These are phyloP conservation scores for Vultur gryphus DNA, from an alignment of 2,797 vertebrate species.

Conservation along the genomic window DNA sequence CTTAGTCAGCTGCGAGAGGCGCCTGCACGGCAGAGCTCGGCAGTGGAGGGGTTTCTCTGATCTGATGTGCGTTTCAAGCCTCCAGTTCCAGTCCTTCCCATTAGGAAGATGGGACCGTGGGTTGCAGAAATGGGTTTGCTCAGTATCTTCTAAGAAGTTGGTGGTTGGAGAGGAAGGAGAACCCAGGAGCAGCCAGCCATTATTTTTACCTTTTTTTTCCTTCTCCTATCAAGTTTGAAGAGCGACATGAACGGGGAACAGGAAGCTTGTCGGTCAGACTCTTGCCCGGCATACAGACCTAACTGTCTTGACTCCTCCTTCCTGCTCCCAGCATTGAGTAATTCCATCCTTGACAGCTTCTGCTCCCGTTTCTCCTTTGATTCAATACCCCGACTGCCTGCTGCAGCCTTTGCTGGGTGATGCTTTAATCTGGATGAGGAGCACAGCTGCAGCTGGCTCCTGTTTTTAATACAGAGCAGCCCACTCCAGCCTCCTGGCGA, in stretches of 20 bases:
- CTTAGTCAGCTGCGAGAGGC: not conserved
- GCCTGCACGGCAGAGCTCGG: not conserved
- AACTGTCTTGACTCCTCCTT: not conserved
- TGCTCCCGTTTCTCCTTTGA: not conserved
- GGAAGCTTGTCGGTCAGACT: not conserved
- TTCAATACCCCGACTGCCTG: not conserved
- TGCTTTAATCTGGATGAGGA: not conserved
- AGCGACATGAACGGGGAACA: not conserved
- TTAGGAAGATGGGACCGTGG: not conserved
- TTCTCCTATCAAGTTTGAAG: not conserved
- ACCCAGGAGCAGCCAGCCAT: not conserved
- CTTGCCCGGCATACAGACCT: not conserved
- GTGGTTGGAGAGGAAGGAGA: not conserved
- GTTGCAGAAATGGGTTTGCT: accelerated
- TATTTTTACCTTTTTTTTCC: not conserved
- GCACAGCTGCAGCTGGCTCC: not conserved
- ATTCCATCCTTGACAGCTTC: not conserved
- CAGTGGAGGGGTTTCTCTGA: not conserved
- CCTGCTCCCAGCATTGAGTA: not conserved
- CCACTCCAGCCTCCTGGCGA: no score
- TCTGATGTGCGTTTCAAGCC: not conserved
- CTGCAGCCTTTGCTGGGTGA: not conserved
- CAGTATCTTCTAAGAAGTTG: accelerated
- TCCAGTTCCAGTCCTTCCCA: not conserved
- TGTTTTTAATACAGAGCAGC: not conserved